Evolutionary conservation across 2,888 invertebrate species (phyloP), one percentile per base, ranked within the genome.

Genomic region (Meliscaeva auricollis): DNA sequence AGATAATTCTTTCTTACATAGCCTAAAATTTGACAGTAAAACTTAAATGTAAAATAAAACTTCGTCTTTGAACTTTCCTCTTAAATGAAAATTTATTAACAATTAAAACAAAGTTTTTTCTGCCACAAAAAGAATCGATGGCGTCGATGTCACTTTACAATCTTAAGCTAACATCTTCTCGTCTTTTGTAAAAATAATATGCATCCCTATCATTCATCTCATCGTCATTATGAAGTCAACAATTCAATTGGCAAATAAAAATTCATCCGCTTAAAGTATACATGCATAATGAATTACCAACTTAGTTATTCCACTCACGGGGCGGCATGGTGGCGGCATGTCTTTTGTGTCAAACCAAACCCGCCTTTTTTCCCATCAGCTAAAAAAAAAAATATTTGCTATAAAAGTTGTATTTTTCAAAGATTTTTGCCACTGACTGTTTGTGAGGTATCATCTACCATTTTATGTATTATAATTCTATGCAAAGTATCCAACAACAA

Each of bases 291-390:
- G 69, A 54, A 11, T 69, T 41, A 38, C 38, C 64, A 85, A n/a
- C n/a, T 85, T 81, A 85, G 35, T 81, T 81, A 85, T 85, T 81
- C 85, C 41, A 46, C 69, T 41, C 85, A 85, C 85, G 77, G 20
- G 8, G 50, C 66, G 30, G 44, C 38, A 17, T 11, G 15, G n/a
- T 26, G 80, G 84, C 84, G 84, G 85, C 81, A 73, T 26, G 64
- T 76, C 85, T 85, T 84, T 85, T 76, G 73, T 85, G 69, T 77
- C 77, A 69, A 77, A 69, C 38, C 77, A 69, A 77, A 69, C 38
- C 85, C 73, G 41, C 50, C 64, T 74, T 50, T 52, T 41, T 46
- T 35, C 3, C 48, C 41, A 54, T 38, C 13, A n/a, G 38, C 13
- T 38, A 35, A 6, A 8, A 2, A 35, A 0, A 3, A 11, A 50